Evolutionary conservation across 2,888 invertebrate species (phyloP).

Genomic region (Aspidiotus rigidus): DNA sequence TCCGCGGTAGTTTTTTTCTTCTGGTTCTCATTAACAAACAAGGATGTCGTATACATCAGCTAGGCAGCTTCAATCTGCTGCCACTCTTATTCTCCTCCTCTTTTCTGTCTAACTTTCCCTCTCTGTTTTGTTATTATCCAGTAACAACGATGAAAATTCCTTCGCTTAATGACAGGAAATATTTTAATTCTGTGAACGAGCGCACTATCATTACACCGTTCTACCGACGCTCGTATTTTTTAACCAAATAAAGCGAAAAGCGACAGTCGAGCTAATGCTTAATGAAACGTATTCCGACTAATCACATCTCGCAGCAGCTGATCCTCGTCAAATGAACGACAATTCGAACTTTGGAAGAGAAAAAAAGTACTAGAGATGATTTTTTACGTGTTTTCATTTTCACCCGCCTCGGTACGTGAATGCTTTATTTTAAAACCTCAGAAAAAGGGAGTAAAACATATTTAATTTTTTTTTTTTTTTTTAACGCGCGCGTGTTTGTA

Average conservation of each 20-base stretch:
- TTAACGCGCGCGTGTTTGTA: no score
- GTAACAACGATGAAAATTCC: no score
- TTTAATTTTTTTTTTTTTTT: background rate
- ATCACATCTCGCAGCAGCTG: conserved; percentile 21
- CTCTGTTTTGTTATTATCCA: no score
- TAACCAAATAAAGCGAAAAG: background rate
- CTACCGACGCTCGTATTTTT: background rate
- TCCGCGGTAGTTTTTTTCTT: no score
- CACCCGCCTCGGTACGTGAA: background rate
- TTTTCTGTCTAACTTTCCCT: no score
- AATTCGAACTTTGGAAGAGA: conserved; percentile 14
- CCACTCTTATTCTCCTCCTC: no score
- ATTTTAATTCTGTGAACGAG: conserved; percentile 12
- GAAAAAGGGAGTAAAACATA: background rate
- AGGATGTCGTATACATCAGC: no score
- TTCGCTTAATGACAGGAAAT: conserved; percentile 19
- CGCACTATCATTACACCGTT: background rate
- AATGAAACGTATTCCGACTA: conserved; percentile 26
- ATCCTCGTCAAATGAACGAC: conserved; percentile 20
- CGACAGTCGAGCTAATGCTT: conserved; percentile 16
- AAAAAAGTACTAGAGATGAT: conserved; percentile 10
- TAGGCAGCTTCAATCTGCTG: no score
- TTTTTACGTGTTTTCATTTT: background rate
- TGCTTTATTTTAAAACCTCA: background rate
- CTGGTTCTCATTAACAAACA: no score